A percentile compares a stretch with the other conserved stretches of the same genome.
Conservation (phyloP, 2,888 invertebrate genomes). For the Bellardia pandia region DNA sequence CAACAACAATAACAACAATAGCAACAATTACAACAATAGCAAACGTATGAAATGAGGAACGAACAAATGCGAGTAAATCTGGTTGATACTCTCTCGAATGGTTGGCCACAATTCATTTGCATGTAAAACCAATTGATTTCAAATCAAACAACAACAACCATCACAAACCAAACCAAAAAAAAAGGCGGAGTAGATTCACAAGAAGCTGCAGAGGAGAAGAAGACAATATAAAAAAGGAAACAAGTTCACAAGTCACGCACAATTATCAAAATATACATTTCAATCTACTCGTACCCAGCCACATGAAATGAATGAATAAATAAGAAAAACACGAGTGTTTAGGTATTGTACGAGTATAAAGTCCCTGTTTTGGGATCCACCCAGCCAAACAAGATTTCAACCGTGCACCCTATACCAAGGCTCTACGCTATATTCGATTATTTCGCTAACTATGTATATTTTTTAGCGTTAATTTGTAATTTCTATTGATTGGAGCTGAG, state of each 20-base stretch:
- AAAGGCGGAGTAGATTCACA: constrained; percentile 48
- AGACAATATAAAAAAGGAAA: constrained; percentile 42
- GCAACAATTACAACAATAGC: not conserved
- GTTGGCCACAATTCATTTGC: constrained; percentile 62
- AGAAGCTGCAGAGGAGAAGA: constrained; percentile 43
- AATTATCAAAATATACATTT: constrained; percentile 72
- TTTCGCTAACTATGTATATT: too few relatives aligned
- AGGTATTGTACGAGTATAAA: constrained; percentile 29
- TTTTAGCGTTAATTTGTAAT: too few relatives aligned
- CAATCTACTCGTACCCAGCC: constrained; percentile 53
- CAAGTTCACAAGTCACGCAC: constrained; percentile 72
- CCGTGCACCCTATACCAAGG: not conserved
- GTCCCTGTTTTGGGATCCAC: constrained; percentile 49
- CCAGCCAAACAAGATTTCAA: not conserved
- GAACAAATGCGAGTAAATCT: constrained; percentile 22
- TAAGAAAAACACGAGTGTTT: constrained; percentile 42
- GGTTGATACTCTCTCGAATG: not conserved
- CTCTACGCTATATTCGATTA: not conserved
- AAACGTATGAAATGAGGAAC: not conserved
- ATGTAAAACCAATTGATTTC: constrained; percentile 69
- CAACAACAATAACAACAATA: constrained; percentile 19
- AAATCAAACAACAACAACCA: constrained; percentile 58
- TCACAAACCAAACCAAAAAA: not conserved
- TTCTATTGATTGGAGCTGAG: too few relatives aligned
- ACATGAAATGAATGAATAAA: constrained; percentile 67